Percentiles rank a stretch among this genome's conserved stretches.
These are phyloP conservation scores for Phenacoccus solenopsis DNA, from an alignment of 1,140 invertebrate species.

Conservation along the genomic window DNA sequence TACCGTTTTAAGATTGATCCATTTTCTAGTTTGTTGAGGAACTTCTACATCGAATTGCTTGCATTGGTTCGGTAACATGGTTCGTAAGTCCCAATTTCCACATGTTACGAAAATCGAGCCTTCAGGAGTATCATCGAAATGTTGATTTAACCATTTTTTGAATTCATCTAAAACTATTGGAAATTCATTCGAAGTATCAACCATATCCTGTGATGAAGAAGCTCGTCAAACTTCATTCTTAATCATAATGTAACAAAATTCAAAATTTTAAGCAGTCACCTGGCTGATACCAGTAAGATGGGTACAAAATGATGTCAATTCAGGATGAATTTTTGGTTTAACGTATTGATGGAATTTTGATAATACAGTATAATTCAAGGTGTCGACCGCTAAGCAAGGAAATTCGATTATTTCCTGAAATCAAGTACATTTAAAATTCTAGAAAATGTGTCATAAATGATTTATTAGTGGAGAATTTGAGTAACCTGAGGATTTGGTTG, in stretches of 20 bases:
- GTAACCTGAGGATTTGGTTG: background rate
- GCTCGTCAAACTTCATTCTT: no score
- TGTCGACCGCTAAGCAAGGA: slow-evolving; percentile 45
- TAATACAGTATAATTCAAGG: slow-evolving; percentile 36
- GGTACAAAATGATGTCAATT: slow-evolving; percentile 40
- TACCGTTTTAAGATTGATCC: slow-evolving; percentile 43
- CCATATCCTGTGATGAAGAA: slow-evolving; percentile 28
- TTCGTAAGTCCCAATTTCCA: slow-evolving; percentile 43
- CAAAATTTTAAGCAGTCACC: background rate
- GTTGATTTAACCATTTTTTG: slow-evolving; percentile 29
- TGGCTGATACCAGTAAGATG: slow-evolving; percentile 38
- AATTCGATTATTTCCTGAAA: slow-evolving; percentile 54
- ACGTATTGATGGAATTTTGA: slow-evolving; percentile 48
- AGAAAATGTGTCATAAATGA: background rate
- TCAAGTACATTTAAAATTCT: background rate
- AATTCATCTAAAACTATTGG: slow-evolving; percentile 32
- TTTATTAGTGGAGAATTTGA: background rate
- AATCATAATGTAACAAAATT: no score
- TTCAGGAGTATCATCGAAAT: no score
- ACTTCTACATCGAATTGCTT: slow-evolving; percentile 30
- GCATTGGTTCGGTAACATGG: slow-evolving; percentile 40
- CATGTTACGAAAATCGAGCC: slow-evolving; percentile 37
- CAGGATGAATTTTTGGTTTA: slow-evolving; percentile 38
- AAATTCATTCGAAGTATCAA: slow-evolving; percentile 34
- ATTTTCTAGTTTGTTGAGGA: slow-evolving; percentile 34